A percentile compares a stretch with the other conserved stretches of the same genome.
These are phyloP conservation scores for Zaprionus nigranus DNA, from an alignment of 1,140 invertebrate genomes.

Conservation along the genomic window DNA sequence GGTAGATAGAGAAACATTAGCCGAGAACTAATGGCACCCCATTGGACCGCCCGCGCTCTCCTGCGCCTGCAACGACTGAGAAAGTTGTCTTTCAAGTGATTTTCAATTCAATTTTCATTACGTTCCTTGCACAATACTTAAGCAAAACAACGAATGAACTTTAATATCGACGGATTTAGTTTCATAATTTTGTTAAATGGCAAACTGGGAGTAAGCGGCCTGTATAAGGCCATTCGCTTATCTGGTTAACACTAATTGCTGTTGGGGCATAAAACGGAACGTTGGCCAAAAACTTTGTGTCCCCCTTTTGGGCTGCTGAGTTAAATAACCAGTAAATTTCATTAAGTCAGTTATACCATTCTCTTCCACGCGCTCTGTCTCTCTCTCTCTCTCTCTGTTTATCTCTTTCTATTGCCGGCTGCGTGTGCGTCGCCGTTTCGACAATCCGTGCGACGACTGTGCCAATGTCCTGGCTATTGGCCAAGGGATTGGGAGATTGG, in stretches of 20 bases:
- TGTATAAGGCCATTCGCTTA: constrained; percentile 43
- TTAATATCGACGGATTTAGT: background rate
- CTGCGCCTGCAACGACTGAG: background rate
- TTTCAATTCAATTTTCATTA: constrained; percentile 25
- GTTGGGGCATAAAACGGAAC: constrained; percentile 46
- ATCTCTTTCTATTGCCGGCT: background rate
- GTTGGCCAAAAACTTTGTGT: constrained; percentile 15
- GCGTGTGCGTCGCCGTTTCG: constrained; percentile 9
- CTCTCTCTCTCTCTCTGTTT: constrained; percentile 1
- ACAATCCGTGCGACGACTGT: constrained; percentile 40
- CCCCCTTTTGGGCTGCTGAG: constrained; percentile 23
- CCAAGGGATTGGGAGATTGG: constrained; percentile 12
- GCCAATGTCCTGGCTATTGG: constrained; percentile 47
- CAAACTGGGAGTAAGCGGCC: background rate
- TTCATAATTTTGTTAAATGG: constrained; percentile 7
- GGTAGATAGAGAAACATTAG: constrained; percentile 30
- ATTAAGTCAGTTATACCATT: constrained; percentile 12
- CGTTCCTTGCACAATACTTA: background rate
- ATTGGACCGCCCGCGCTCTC: background rate
- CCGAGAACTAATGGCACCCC: constrained; percentile 2
- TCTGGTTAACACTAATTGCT: constrained; percentile 59
- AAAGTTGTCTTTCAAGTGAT: constrained; percentile 11
- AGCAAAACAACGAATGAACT: background rate
- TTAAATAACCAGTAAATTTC: constrained; percentile 37
- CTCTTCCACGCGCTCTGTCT: background rate